Evolutionary conservation across 2,888 invertebrate species (phyloP).

Genomic region (Drosophila nr. perissopoda): DNA sequence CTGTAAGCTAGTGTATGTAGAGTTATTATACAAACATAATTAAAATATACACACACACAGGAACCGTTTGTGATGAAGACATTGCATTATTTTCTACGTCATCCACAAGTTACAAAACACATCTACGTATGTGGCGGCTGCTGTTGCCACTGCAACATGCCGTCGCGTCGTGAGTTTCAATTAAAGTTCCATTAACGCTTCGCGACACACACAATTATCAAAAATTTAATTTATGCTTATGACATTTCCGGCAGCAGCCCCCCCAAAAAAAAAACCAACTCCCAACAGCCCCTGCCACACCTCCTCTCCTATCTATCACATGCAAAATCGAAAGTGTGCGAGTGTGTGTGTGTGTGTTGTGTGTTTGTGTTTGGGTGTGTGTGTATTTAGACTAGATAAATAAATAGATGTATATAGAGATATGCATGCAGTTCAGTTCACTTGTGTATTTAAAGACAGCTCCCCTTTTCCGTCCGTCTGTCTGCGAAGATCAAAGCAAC

Average conservation of each 20-base stretch:
- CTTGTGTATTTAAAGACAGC: constrained; percentile 69
- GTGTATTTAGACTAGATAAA: constrained; percentile 38
- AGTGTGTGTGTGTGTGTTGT: constrained; percentile 7
- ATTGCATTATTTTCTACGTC: constrained; percentile 48
- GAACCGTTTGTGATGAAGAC: constrained; percentile 42
- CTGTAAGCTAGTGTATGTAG: not conserved
- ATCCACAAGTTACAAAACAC: constrained; percentile 46
- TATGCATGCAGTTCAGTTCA: constrained; percentile 39
- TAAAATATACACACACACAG: constrained; percentile 14
- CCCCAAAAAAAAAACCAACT: not conserved
- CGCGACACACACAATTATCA: constrained; percentile 80
- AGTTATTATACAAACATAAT: constrained; percentile 2
- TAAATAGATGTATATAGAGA: constrained; percentile 37
- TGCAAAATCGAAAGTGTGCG: constrained; percentile 54
- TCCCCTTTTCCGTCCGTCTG: constrained; percentile 13
- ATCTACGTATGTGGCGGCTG: constrained; percentile 18
- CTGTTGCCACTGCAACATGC: constrained; percentile 5
- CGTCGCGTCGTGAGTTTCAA: constrained; percentile 67
- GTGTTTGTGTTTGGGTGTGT: constrained; percentile 6
- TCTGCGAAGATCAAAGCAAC: constrained; percentile 66
- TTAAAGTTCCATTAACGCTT: constrained; percentile 79
- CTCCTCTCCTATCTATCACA: not conserved
- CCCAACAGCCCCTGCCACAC: not conserved
- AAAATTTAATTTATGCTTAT: constrained; percentile 78
- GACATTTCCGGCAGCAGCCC: constrained; percentile 74